Evolutionary conservation across 2,888 invertebrate species (phyloP), one percentile per base, ranked within the genome.

Genomic region (Papilio gigon): DNA sequence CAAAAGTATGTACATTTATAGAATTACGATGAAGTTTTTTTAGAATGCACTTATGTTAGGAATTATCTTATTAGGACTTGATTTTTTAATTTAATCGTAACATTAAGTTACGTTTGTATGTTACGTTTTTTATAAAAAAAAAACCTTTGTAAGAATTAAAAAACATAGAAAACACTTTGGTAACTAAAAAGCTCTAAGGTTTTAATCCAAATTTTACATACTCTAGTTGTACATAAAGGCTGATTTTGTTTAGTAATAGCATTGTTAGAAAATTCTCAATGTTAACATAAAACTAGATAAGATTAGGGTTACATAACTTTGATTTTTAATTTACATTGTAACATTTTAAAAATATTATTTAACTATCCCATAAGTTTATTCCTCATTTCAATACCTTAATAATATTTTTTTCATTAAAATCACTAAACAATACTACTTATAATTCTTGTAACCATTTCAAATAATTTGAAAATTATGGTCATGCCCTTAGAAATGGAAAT

Each of bases 281-380:
- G 11, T 47, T 0, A 2, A 20, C 9, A 22, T 22, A 47, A 47
- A 47, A 4, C 22, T 47, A 47, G 47, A 47, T 47, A 47, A 47
- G 47, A 47, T 47, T 47, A 22, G 20, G 9, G 17, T 47, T 47
- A 22, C 47, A 47, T 47, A 44, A 44, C 20, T 47, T 22, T 47
- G 20, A 47, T 47, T 47, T 22, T 22, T 47, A n/a, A n/a, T n/a
- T n/a, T n/a, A n/a, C n/a, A n/a, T n/a, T n/a, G n/a, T n/a, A n/a
- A n/a, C n/a, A n/a, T n/a, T n/a, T n/a, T n/a, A n/a, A n/a, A n/a
- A n/a, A n/a, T n/a, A n/a, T n/a, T n/a, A n/a, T n/a, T n/a, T n/a
- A n/a, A n/a, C n/a, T n/a, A n/a, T n/a, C n/a, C n/a, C n/a, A n/a
- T n/a, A n/a, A n/a, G n/a, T n/a, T n/a, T n/a, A n/a, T n/a, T n/a